Evolutionary conservation across 1,140 invertebrate genomes (phyloP), one percentile per base, ranked within the genome.

Genomic region (Lepidurus arcticus): DNA sequence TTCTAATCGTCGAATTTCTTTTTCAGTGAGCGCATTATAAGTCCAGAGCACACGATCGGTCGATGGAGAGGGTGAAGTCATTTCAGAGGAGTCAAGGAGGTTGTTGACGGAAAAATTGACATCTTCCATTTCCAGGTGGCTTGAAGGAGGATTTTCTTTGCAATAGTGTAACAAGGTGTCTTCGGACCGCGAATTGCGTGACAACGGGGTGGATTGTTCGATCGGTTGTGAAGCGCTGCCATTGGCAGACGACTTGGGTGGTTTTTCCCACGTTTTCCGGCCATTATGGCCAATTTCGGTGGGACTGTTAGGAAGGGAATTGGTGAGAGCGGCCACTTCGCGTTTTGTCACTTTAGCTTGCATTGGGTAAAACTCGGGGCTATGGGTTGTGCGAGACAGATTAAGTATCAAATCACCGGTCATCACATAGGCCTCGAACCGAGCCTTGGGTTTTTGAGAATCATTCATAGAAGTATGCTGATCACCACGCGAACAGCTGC

Each of bases 371-470:
- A 81, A 47, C n/a, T 87, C 86, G 75, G 86, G 86, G 80, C 86
- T 88, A 81, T 91, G 91, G 53, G 90, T 89, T 24, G 92, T 93
- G 78, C 93, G 87, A 42, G 94, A 94, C 76, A 97, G 88, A 85
- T 96, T 97, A 76, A 98, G 88, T 85, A 97, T 97, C 80, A 96
- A 87, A 83, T 97, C 95, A 10, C 95, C 95, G n/a, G 95, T 97
- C 95, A 98, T 97, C 90, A 97, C 94, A 86, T 94, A 97, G 26
- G 94, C 93, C 86, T 97, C 95, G 86, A 93, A 96, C 21, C 83
- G 85, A 47, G 80, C 80, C 76, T 80, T 78, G 42, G 80, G 79
- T 44, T 80, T 79, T 53, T 81, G 80, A 73, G 74, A 77, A n/a
- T 80, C 79, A 53, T 75, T 80, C 4, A 78, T 76, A 47, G 73